These are phyloP conservation scores for Hypomecis atomaria DNA, from an alignment of 2,888 invertebrate genomes.

Conservation along the genomic window DNA sequence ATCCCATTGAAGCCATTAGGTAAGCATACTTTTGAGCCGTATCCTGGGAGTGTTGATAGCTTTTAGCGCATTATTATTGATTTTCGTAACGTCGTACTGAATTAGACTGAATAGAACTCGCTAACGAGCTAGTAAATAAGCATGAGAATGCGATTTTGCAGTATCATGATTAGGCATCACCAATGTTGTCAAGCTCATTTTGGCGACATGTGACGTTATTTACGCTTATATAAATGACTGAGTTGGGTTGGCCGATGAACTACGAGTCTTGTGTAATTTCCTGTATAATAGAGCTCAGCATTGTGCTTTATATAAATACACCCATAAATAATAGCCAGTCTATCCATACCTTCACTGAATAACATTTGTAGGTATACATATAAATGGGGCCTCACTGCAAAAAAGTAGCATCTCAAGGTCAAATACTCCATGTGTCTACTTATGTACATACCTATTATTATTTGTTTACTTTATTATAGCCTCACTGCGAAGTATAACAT, in stretches of 20 bases:
- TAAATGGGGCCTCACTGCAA: conserved; percentile 9
- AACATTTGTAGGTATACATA: conserved; percentile 7
- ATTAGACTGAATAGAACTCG: conserved; percentile 1
- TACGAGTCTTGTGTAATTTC: conserved; percentile 49
- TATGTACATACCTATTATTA: conserved; percentile 8
- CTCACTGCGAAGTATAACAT: conserved; percentile 1
- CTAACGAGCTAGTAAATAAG: not conserved
- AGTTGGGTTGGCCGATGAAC: conserved; percentile 37
- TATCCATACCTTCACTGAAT: conserved; percentile 10
- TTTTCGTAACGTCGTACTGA: conserved; percentile 47
- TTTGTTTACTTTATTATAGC: conserved; percentile 19
- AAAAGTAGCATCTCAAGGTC: conserved; percentile 28
- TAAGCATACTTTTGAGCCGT: conserved; percentile 53
- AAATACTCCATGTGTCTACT: conserved; percentile 19
- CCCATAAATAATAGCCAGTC: not conserved
- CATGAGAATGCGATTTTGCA: conserved; percentile 5
- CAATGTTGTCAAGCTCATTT: conserved; percentile 43
- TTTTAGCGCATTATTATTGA: conserved; percentile 58
- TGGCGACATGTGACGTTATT: conserved; percentile 59
- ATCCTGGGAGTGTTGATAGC: conserved; percentile 39
- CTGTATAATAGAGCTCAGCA: conserved; percentile 9
- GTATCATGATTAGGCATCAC: conserved; percentile 19
- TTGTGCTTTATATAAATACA: conserved; percentile 28
- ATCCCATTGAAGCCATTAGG: conserved; percentile 84
- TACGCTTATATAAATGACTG: conserved; percentile 55